Evolutionary conservation across 2,797 vertebrate species (phyloP).

Genomic region (Clarias platycephalus): DNA sequence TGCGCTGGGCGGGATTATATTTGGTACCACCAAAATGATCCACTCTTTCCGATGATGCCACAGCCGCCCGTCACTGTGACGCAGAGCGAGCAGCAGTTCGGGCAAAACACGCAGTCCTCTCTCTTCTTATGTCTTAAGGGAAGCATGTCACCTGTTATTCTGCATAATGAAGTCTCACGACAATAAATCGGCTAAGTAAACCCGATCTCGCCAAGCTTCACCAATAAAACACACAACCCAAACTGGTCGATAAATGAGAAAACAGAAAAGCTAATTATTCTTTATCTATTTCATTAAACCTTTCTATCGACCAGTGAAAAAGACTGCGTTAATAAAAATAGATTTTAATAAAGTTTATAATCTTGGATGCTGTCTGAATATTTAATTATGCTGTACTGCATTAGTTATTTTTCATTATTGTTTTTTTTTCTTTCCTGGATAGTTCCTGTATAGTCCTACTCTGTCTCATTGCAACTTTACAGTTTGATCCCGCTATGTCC

Average conservation of each 20-base stretch:
- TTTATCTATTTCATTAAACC: neutral
- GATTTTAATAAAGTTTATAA: neutral
- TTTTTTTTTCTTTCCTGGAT: neutral
- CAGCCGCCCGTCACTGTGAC: neutral
- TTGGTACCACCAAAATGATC: neutral
- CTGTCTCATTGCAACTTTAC: neutral
- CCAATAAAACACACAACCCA: neutral
- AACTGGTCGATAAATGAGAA: neutral
- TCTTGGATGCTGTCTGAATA: neutral
- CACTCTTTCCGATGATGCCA: neutral
- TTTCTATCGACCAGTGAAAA: neutral
- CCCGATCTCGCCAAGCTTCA: neutral
- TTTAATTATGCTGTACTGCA: neutral
- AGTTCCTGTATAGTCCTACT: neutral
- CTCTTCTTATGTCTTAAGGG: too few relatives aligned
- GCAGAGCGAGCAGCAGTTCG: neutral
- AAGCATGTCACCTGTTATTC: neutral
- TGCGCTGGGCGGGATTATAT: neutral
- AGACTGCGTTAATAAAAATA: neutral
- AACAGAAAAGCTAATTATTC: neutral
- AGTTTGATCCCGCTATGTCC: neutral
- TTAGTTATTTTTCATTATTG: neutral
- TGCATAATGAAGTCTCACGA: neutral
- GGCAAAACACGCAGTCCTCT: neutral
- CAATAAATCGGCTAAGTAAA: neutral